These are phyloP conservation scores for Dugesia japonica DNA, from an alignment of 2,888 invertebrate species.

Conservation along the genomic window DNA sequence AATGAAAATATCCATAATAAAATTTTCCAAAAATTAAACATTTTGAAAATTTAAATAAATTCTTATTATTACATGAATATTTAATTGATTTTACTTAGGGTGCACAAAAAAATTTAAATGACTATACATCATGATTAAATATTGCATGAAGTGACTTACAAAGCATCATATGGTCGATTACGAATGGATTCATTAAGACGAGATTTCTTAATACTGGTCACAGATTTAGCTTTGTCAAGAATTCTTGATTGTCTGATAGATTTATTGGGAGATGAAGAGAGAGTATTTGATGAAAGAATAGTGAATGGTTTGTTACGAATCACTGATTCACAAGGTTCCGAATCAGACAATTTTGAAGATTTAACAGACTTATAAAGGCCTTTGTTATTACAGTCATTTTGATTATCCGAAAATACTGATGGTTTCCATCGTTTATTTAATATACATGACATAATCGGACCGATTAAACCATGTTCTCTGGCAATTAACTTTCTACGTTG, in stretches of 20 bases:
- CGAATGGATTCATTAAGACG: not conserved
- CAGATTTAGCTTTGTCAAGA: not conserved
- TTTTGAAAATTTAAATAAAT: too few species aligned
- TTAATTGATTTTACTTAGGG: too few species aligned
- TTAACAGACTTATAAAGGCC: not conserved
- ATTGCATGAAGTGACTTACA: not conserved
- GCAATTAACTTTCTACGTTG: conserved; percentile 30
- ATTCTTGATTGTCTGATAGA: not conserved
- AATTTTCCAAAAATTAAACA: too few species aligned
- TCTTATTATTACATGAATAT: too few species aligned
- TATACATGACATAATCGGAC: conserved; percentile 25
- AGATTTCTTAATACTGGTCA: not conserved
- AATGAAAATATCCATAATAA: too few species aligned
- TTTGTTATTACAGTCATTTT: not conserved
- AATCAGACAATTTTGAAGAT: not conserved
- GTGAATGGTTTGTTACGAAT: not conserved
- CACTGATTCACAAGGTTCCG: not conserved
- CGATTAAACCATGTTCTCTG: conserved; percentile 31
- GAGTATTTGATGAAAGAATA: not conserved
- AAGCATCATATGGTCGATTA: conserved; percentile 21
- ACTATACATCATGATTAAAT: not conserved
- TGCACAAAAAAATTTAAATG: too few species aligned
- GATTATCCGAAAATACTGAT: not conserved
- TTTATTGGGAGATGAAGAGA: not conserved
- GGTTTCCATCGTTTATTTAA: conserved; percentile 16